Evolutionary conservation across 2,113 vertebrate species (phyloP), one percentile per base, ranked within the genome.

Genomic region (Pachyramphus minor): DNA sequence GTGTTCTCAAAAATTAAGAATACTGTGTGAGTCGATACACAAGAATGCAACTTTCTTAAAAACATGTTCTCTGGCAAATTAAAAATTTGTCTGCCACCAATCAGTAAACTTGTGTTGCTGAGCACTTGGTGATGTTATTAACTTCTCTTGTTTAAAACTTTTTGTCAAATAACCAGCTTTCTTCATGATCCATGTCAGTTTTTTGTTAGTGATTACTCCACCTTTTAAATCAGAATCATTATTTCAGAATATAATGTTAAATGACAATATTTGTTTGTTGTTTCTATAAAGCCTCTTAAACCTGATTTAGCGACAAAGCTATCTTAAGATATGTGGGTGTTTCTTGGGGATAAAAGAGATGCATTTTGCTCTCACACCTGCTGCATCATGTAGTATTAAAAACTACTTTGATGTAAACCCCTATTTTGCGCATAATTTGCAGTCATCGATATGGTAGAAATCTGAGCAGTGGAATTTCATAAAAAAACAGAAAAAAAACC

Each of bases 1-100:
- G 84, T 90, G 94, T 97, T 97, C 96, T 95, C 97, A 90, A 96
- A 96, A 91, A 96, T 95, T 94, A 96, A 91, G 95, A 95, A 76
- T 92, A 90, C 78, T 68, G 22, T 49, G 55, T 67, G 71, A 96
- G 80, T 91, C 18, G 10, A 96, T 92, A 94, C 56, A 94, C 94
- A 97, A 52, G 82, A 95, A 96, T 84, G 37, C 68, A 95, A 94
- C 87, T 96, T 96, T 92, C 88, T 96, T 95, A 25, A 69, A 95
- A 95, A 82, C 76, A 90, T 84, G 25, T 62, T 2, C 5, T 55
- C 18, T 24, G 72, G 35, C 16, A 89, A 88, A 80, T 80, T 44
- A 64, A 94, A 90, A 95, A 90, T 52, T 83, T 97, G 41, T 60
- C 58, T 97, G 35, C 42, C 62, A 56, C 56, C 50, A 73, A 81